Conservation (phyloP, 2,113 vertebrate genomes). For the Passer montanus region DNA sequence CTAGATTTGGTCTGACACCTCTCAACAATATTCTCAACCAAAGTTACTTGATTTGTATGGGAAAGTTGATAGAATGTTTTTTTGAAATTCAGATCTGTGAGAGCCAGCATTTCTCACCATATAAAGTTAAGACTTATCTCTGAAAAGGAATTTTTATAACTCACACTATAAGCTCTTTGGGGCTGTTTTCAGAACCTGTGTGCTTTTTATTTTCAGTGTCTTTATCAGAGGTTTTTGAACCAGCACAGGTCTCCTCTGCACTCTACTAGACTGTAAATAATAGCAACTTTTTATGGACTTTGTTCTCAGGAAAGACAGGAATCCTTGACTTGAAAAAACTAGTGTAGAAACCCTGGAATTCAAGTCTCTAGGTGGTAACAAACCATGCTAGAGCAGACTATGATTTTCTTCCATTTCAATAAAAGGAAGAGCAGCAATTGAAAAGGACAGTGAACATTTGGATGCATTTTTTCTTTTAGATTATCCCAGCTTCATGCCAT, state of each 20-base stretch:
- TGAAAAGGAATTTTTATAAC: conserved; percentile 18
- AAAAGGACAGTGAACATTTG: neutral
- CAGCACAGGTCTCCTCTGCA: neutral
- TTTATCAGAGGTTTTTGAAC: conserved; percentile 43
- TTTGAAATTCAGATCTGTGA: conserved; percentile 1
- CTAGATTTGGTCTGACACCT: neutral
- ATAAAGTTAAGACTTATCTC: conserved; percentile 17
- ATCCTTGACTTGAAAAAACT: conserved; percentile 10
- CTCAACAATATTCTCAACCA: neutral
- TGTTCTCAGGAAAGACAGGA: conserved; percentile 1
- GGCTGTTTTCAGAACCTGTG: neutral
- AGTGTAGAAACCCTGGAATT: conserved; percentile 10
- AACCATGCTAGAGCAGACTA: neutral
- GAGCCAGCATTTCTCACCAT: neutral
- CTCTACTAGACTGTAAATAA: neutral
- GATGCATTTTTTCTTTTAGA: neutral
- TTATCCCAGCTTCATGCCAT: neutral
- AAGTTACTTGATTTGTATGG: conserved; percentile 9
- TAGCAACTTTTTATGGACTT: conserved; percentile 2
- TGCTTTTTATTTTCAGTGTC: neutral
- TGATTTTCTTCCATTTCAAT: conserved; percentile 42
- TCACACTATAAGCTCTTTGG: conserved; percentile 21
- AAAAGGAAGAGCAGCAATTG: neutral
- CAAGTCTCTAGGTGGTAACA: neutral
- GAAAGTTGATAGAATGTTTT: neutral